Conservation (phyloP, 2,113 vertebrate genomes). For the Epinephelus fuscoguttatus region DNA sequence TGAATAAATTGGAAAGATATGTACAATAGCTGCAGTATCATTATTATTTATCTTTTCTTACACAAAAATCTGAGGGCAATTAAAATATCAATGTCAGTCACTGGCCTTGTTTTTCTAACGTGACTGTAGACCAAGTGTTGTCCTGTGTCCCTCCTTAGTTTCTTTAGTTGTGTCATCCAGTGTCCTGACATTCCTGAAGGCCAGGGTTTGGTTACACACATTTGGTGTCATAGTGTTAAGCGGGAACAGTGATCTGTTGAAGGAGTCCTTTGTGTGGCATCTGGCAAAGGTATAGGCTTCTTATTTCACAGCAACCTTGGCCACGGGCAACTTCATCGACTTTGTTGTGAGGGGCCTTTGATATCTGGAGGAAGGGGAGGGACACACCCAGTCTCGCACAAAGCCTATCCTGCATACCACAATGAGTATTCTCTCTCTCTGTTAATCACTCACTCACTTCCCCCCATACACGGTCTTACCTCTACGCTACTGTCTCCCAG, state of each 20-base stretch:
- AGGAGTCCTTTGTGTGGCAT: conserved; percentile 72
- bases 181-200: conserved; percentile 56
- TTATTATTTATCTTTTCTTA: not conserved
- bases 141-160: conserved; percentile 19
- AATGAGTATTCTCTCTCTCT: conserved; percentile 69
- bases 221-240: conserved; percentile 53
- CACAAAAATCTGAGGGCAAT: not conserved
- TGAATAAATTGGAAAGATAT: not conserved
- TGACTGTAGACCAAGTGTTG: not conserved
- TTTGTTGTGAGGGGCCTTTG: conserved; percentile 81
- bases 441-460: conserved; percentile 76
- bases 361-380: conserved; percentile 80
- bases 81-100: not conserved
- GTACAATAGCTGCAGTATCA: not conserved
- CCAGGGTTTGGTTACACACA: conserved; percentile 61
- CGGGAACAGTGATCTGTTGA: conserved; percentile 66
- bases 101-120: not conserved
- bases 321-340: conserved; percentile 72
- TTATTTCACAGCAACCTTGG: conserved; percentile 70
- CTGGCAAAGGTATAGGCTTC: conserved; percentile 70
- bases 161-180: conserved; percentile 31
- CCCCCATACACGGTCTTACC: conserved; percentile 28
- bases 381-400: conserved; percentile 80
- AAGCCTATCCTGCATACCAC: conserved; percentile 76
- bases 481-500: conserved; percentile 60